Percentiles rank a stretch among this genome's conserved stretches.
phyloP scores from a whole-genome alignment of 2,113 vertebrate species.

The Scatophagus argus region DNA sequence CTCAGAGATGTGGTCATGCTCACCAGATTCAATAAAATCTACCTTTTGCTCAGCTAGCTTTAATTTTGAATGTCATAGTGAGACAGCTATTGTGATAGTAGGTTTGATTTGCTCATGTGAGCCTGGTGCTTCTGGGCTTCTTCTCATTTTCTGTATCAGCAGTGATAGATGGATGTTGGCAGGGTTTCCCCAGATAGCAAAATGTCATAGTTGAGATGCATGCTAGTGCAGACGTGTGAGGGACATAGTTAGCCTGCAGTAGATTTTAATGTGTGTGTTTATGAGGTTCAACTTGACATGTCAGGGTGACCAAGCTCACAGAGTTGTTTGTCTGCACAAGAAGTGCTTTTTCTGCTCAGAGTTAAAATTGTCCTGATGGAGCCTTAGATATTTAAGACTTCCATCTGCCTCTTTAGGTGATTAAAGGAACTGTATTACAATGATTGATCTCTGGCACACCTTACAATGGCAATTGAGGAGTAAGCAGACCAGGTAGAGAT shows the following conservation, averaged over 20 bases:
- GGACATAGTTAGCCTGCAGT: not conserved
- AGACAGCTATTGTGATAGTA: not conserved
- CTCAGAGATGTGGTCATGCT: not conserved
- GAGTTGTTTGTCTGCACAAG: not conserved
- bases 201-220: slow-evolving; percentile 18
- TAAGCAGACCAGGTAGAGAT: not conserved
- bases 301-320: not conserved
- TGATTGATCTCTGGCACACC: not conserved
- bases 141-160: slow-evolving; percentile 2
- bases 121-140: not conserved
- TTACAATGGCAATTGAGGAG: not conserved
- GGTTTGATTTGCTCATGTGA: slow-evolving; percentile 1
- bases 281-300: slow-evolving; percentile 13
- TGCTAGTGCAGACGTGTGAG: slow-evolving; percentile 17
- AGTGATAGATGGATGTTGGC: slow-evolving; percentile 36
- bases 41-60: not conserved
- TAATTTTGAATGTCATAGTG: not conserved
- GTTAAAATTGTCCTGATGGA: not conserved
- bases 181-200: slow-evolving; percentile 14
- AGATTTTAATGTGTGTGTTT: slow-evolving; percentile 5
- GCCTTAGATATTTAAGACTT: not conserved
- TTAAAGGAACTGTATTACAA: not conserved
- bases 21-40: not conserved
- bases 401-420: slow-evolving; percentile 7
- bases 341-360: not conserved